Percentiles rank a stretch among this genome's conserved stretches.
phyloP scores from a whole-genome alignment of 2,113 vertebrate species.

The Nycticryphes semicollaris region DNA sequence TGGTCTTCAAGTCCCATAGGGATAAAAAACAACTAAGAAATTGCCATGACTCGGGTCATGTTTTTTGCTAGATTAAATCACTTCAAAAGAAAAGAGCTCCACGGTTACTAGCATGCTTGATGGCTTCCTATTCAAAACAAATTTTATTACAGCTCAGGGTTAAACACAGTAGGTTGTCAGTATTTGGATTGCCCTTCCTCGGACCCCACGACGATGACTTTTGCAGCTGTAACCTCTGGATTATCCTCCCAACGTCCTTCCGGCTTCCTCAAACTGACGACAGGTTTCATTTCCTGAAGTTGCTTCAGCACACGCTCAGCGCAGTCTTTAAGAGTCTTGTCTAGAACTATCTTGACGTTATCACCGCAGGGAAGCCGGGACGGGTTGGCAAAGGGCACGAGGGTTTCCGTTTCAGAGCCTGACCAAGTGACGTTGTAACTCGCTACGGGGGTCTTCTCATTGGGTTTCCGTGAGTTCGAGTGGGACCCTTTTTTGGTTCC shows the following conservation, averaged over 20 bases:
- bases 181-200: slow-evolving; percentile 77
- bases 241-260: slow-evolving; percentile 70
- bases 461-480: slow-evolving; percentile 62
- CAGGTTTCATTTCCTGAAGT: slow-evolving; percentile 93
- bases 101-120: slow-evolving; percentile 94
- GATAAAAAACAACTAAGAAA: slow-evolving; percentile 83
- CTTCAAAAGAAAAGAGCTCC: slow-evolving; percentile 81
- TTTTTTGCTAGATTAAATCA: slow-evolving; percentile 88
- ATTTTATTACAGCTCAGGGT: slow-evolving; percentile 47
- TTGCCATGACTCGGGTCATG: slow-evolving; percentile 82
- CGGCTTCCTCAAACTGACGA: slow-evolving; percentile 82
- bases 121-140: slow-evolving; percentile 78
- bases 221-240: slow-evolving; percentile 66
- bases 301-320: slow-evolving; percentile 84
- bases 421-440: slow-evolving; percentile 43
- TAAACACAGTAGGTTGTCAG: slow-evolving; percentile 76
- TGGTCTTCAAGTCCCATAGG: slow-evolving; percentile 89
- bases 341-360: slow-evolving; percentile 88
- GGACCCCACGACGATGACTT: slow-evolving; percentile 65
- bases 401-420: slow-evolving; percentile 77
- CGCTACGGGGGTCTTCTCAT: slow-evolving; percentile 55
- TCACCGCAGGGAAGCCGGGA: slow-evolving; percentile 81
- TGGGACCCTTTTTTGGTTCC: slow-evolving; percentile 74
- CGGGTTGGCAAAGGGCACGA: slow-evolving; percentile 86
- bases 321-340: slow-evolving; percentile 80